These are phyloP conservation scores for Pangasius djambal DNA, from an alignment of 2,797 vertebrate genomes.

Conservation along the genomic window DNA sequence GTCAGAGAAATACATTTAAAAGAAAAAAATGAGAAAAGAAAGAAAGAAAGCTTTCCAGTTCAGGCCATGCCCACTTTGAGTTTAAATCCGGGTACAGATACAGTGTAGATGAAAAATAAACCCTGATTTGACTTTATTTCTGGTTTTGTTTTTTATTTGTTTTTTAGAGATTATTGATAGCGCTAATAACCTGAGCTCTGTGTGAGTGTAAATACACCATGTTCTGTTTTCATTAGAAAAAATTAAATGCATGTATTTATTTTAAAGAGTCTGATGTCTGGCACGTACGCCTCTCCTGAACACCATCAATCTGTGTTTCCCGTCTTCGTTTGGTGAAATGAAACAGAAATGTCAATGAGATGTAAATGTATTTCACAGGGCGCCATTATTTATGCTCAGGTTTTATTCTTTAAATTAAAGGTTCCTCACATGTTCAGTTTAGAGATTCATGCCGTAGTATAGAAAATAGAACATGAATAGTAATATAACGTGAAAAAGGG, in stretches of 20 bases:
- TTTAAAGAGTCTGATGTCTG: not conserved
- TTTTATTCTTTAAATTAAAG: conserved; percentile 23
- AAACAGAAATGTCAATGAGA: conserved; percentile 48
- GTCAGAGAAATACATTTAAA: not conserved
- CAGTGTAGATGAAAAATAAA: not conserved
- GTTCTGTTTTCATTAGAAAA: not conserved
- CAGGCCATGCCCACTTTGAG: not conserved
- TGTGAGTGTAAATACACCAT: not conserved
- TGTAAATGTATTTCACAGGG: conserved; percentile 38
- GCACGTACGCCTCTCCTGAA: not conserved
- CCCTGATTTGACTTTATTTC: not conserved
- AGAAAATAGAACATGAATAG: not conserved
- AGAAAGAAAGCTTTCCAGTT: not conserved
- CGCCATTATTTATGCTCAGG: conserved; percentile 9
- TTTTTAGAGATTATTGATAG: not conserved
- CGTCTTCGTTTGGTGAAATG: conserved; percentile 28
- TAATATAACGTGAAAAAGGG: not conserved
- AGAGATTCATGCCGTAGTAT: not conserved
- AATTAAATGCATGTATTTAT: not conserved
- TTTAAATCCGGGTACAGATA: not conserved
- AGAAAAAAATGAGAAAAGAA: not conserved
- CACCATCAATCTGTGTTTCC: conserved; percentile 16
- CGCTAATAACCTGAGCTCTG: not conserved
- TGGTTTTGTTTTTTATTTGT: not conserved
- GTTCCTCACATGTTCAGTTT: not conserved